phyloP scores from a whole-genome alignment of 2,113 vertebrate species.

The Epinephelus fuscoguttatus region DNA sequence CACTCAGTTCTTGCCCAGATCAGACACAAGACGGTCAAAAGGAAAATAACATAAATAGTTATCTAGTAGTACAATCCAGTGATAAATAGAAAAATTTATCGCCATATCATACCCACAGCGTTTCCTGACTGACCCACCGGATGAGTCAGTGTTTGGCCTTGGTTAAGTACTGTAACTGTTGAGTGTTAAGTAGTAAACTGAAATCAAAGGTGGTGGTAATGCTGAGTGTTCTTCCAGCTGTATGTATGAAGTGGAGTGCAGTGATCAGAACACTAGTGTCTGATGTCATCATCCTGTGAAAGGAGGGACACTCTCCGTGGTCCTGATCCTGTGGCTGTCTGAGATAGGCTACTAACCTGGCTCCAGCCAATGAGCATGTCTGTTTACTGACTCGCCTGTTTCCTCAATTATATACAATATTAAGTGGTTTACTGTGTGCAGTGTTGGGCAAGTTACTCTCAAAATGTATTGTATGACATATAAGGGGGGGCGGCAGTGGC shows the following conservation, averaged over 20 bases:
- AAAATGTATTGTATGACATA: too few species aligned
- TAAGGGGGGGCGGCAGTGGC: too few species aligned
- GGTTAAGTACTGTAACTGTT: not conserved
- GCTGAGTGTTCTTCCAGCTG: not conserved
- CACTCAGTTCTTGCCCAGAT: too few species aligned
- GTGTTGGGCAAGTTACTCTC: too few species aligned
- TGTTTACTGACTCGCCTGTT: not conserved
- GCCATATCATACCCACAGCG: not conserved
- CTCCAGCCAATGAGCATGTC: constrained; percentile 23
- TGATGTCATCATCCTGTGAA: not conserved
- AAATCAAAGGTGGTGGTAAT: not conserved
- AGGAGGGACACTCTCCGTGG: constrained; percentile 18
- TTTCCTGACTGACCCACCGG: not conserved
- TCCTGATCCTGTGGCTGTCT: not conserved
- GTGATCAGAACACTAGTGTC: not conserved
- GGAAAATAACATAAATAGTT: too few species aligned
- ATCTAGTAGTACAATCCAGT: not conserved
- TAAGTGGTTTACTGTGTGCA: too few species aligned
- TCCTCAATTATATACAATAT: not conserved
- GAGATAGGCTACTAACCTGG: not conserved
- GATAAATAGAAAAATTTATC: not conserved
- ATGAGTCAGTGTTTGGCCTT: not conserved
- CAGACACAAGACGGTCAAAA: too few species aligned
- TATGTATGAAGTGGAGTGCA: not conserved
- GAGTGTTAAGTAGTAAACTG: not conserved